phyloP scores from a whole-genome alignment of 1,140 invertebrate genomes.

The Carcinoscorpius rotundicauda region DNA sequence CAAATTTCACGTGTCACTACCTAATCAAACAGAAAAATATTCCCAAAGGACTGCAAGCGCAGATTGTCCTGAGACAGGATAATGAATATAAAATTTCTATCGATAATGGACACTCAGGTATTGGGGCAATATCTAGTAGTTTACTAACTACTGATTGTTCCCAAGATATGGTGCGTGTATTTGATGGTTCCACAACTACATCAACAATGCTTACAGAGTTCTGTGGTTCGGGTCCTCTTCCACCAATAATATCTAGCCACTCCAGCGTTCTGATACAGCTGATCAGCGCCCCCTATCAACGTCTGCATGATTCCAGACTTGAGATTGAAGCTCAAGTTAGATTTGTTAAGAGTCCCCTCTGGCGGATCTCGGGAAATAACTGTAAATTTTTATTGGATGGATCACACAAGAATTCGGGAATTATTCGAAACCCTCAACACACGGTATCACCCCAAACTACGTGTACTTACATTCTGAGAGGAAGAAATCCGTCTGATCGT shows the following conservation, averaged over 20 bases:
- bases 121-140: constrained; percentile 3
- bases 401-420: constrained; percentile 51
- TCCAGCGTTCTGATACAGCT: constrained; percentile 76
- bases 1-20: constrained; percentile 23
- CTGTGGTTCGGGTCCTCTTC: constrained; percentile 70
- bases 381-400: constrained; percentile 77
- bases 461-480: constrained; percentile 69
- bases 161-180: constrained; percentile 73
- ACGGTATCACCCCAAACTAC: constrained; percentile 71
- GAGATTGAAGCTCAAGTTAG: constrained; percentile 72
- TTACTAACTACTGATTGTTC: constrained; percentile 54
- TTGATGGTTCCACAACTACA: constrained; percentile 76
- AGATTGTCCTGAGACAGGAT: constrained; percentile 20
- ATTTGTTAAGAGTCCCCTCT: constrained; percentile 44
- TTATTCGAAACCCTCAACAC: constrained; percentile 61
- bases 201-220: constrained; percentile 78
- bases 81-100: constrained; percentile 27
- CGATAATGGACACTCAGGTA: constrained; percentile 17
- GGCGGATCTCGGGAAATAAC: constrained; percentile 28
- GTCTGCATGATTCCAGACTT: constrained; percentile 53
- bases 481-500: constrained; percentile 52
- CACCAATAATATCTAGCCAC: constrained; percentile 69
- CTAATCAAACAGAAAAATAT: constrained; percentile 20
- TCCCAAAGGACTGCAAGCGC: constrained; percentile 19
- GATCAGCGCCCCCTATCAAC: constrained; percentile 76